phyloP scores from a whole-genome alignment of 2,113 vertebrate genomes.

The Marcusenius ussheri region DNA sequence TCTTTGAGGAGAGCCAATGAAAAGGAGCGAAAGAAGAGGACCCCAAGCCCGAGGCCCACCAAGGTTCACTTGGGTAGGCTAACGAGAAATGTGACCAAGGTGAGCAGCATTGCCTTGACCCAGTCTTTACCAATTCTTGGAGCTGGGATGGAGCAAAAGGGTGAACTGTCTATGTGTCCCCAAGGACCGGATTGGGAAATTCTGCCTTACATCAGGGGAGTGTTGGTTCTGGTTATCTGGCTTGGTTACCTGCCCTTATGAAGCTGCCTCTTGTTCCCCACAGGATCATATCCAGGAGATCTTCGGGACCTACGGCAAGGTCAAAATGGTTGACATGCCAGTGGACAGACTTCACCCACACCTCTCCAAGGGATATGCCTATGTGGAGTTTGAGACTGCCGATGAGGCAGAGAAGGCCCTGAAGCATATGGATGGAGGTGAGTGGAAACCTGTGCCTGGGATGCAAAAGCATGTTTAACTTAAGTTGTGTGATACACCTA shows the following conservation, averaged over 20 bases:
- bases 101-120: constrained; percentile 33
- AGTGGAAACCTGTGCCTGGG: neutral
- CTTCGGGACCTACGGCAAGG: constrained; percentile 89
- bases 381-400: constrained; percentile 86
- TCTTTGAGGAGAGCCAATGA: constrained; percentile 85
- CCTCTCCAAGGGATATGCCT: constrained; percentile 85
- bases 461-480: neutral
- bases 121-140: neutral
- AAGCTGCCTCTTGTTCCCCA: neutral
- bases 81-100: constrained; percentile 94
- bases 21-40: constrained; percentile 85
- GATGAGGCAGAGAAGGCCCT: constrained; percentile 91
- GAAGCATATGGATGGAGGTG: constrained; percentile 97
- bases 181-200: neutral
- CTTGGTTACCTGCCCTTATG: neutral
- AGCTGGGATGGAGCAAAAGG: neutral
- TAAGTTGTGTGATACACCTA: neutral
- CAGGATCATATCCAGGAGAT: constrained; percentile 98
- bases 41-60: constrained; percentile 86
- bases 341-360: constrained; percentile 83
- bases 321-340: constrained; percentile 96
- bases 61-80: constrained; percentile 90
- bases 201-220: neutral
- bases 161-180: neutral
- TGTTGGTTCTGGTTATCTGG: neutral